Evolutionary conservation across 2,797 vertebrate species (phyloP), one percentile per base, ranked within the genome.

Genomic region (Urocyon cinereoargenteus): DNA sequence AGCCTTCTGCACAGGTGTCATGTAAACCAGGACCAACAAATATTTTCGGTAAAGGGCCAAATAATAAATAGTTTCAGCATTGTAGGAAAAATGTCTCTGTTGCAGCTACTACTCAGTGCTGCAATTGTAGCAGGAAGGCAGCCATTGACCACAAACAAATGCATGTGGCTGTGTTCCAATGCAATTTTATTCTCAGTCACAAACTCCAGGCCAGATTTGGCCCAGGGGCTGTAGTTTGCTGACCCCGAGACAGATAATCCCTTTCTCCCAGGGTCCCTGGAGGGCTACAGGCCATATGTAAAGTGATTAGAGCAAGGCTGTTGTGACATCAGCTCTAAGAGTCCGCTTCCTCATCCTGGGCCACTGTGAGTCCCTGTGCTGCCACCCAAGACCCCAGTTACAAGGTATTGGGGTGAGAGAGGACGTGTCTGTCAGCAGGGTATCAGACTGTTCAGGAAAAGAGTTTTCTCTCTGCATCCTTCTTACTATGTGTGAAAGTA

Each of bases 401-500:
- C 31, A n/a, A 24, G 1, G 11, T 61, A 3, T 36, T 36, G 57
- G 18, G 34, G 18, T 59, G 55, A 70, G 9, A 70, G 12, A 45
- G 21, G 5, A 21, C 61, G 6, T 28, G 1, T 90, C 75, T 94
- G 59, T 93, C 90, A 93, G 53, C 36, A 87, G 59, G 34, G 1
- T 36, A 31, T 64, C 61, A 57, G 75, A 86, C 0, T 22, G 6
- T 70, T 87, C 70, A 28, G 73, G 66, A 64, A 22, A 22, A 59
- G 53, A 90, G 31, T 78, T 88, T 88, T 81, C 77, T 93, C 26
- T 77, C 96, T 79, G 34, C 64, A n/a, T 85, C 70, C 61, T 93
- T 90, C 61, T 97, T 83, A 70, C 24, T 96, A 79, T 16, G 55
- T 86, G 66, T 75, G 21, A 91, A 95, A 59, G 66, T 91, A 53